Evolutionary conservation across 2,797 vertebrate genomes (phyloP).

Genomic region (Oceanodroma leucorhoa): DNA sequence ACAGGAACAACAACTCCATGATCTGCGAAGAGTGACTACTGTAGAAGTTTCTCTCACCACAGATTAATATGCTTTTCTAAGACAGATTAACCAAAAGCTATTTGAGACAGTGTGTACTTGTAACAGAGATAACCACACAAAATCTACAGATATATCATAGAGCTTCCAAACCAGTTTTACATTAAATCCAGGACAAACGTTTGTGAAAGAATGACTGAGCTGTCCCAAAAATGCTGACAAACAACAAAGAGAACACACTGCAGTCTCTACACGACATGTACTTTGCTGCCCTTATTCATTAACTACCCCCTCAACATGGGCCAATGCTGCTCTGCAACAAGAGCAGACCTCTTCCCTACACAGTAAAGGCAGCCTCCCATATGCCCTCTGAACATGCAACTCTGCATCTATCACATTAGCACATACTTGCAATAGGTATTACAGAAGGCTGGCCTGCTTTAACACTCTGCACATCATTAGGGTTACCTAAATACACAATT

Average conservation of each 20-base stretch:
- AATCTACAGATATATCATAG: fast-evolving
- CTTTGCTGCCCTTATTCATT: neutral
- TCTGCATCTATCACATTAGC: too few relatives aligned
- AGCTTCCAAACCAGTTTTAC: neutral
- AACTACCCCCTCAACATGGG: neutral
- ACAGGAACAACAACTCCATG: neutral
- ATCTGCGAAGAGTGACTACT: neutral
- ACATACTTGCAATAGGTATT: neutral
- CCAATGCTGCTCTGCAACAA: neutral
- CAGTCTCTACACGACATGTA: fast-evolving
- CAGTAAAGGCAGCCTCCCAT: too few relatives aligned
- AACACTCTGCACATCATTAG: neutral
- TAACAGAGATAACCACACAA: neutral
- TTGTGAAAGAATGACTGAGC: neutral
- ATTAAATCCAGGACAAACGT: neutral
- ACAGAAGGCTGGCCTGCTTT: neutral
- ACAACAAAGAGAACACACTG: neutral
- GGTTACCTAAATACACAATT: neutral
- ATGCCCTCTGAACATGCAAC: neutral
- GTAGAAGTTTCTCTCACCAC: neutral
- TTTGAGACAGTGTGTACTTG: neutral
- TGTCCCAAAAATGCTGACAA: neutral
- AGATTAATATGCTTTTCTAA: neutral
- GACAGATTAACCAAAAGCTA: neutral
- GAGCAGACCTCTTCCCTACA: neutral